Evolutionary conservation across 2,797 vertebrate species (phyloP), one percentile per base, ranked within the genome.

Genomic region (Percopsis omiscomaycus): DNA sequence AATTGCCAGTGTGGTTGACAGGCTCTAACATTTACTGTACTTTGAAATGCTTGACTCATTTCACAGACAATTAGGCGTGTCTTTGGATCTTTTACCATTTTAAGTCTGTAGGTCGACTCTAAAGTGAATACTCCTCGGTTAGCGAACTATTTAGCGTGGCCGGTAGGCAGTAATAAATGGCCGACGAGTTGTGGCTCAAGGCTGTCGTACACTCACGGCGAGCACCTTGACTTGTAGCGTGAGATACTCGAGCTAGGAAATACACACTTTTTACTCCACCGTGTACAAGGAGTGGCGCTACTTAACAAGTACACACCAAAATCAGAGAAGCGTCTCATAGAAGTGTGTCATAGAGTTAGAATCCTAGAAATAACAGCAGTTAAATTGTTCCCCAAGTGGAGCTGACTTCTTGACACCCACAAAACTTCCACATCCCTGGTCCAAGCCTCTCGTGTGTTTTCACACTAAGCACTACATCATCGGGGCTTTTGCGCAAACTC

Each of bases 1-100:
- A 88, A 88, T 84, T 88, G 82, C 75, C 73, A 82, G 69, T 74
- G 77, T 76, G 86, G 83, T 79, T 75, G 79, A 86, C 83, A 82
- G 79, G 76, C 83, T 80, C 69, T 81, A 74, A 81, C 71, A 55
- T 81, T 86, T 78, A 81, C 79, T 84, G 82, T 82, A 78, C 77
- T 80, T 78, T 83, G 74, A 86, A 81, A 84, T 82, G 74, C 84
- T 84, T 81, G 83, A 82, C 81, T 88, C 68, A 75, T 86, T 86
- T 88, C 88, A 87, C 86, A 87, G 81, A 87, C 81, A 85, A 87
- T 88, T 88, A 84, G 72, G 76, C 81, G 79, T 63, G 71, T 74
- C 72, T 64, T 82, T 75, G 80, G 85, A 85, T 79, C 83, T 78
- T 69, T 64, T 32, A 60, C 79, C 79, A 68, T 86, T 85, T 83